Evolutionary conservation across 2,888 invertebrate genomes (phyloP), one percentile per base, ranked within the genome.

Genomic region (Tiliacea citrago): DNA sequence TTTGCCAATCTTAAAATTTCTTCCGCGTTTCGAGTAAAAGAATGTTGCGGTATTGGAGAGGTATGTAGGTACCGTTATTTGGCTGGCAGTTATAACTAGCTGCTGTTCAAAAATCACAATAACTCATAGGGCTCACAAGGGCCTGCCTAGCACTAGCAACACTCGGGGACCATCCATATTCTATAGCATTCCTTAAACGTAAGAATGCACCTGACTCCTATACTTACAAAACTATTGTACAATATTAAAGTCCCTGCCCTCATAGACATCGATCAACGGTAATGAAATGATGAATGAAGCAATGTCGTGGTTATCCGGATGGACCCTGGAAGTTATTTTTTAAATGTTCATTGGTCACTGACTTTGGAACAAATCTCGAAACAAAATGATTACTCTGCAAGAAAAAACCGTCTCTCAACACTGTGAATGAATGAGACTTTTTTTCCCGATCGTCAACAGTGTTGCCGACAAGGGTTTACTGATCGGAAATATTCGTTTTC

Each of bases 31-130:
- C 13, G 1, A 35, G 21, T 57, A 4, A 49, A 57, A 49, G n/a
- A 69, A 60, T 79, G 10, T 79, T 69, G 51, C 61, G 69, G 74
- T 58, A 39, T 49, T 35, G 0, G 29, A 24, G 18, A 67, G 53
- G 73, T 67, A 81, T 80, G 75, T 63, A 3, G 16, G 81, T 83
- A 67, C 75, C 84, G 81, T 81, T 69, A 3, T 1, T 18, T 42
- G n/a, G 21, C n/a, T 65, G 13, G 12, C 29, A 39, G 47, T 45
- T 45, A 55, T 42, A 49, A 47, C 69, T 60, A 49, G 51, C 69
- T 60, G 67, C 83, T 80, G 58, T 83, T 55, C 51, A 80, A 75
- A 81, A 80, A 53, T 81, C 74, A 62, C 69, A 74, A 69, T 58
- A 79, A 68, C 66, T 45, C 29, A 12, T 68, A 68, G 68, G 0